Percentiles rank a stretch among this genome's conserved stretches.
These are phyloP conservation scores for Pantherophis guttatus DNA, from an alignment of 2,113 vertebrate genomes.

Conservation along the genomic window DNA sequence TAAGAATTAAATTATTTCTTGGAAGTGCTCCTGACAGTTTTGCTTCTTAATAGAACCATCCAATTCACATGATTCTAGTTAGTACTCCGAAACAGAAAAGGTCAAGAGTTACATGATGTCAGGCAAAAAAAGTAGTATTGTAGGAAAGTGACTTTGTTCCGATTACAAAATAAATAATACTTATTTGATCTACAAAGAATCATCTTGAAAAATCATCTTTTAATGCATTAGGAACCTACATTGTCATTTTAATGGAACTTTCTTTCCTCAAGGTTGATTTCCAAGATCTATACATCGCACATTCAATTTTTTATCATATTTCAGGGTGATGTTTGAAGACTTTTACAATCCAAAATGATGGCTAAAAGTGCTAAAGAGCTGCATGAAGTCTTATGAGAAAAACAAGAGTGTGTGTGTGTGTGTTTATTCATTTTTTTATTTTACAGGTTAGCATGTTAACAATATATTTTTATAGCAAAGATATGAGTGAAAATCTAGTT, in stretches of 20 bases:
- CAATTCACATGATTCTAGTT: background rate
- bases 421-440: background rate
- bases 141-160: background rate
- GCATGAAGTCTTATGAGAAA: constrained; percentile 32
- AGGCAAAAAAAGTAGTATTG: background rate
- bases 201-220: background rate
- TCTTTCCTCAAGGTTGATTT: background rate
- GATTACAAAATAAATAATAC: background rate
- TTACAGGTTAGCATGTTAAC: background rate
- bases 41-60: background rate
- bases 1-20: background rate
- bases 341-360: constrained; percentile 65
- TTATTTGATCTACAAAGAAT: background rate
- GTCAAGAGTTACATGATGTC: background rate
- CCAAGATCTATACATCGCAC: background rate
- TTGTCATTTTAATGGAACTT: constrained; percentile 36
- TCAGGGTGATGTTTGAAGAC: constrained; percentile 25
- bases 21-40: background rate
- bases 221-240: background rate
- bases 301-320: constrained; percentile 11
- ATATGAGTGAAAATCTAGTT: constrained; percentile 6
- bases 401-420: background rate
- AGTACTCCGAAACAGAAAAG: background rate
- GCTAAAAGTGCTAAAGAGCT: constrained; percentile 52
- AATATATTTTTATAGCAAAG: background rate